Evolutionary conservation across 2,113 vertebrate genomes (phyloP).

Genomic region (Passer domesticus): DNA sequence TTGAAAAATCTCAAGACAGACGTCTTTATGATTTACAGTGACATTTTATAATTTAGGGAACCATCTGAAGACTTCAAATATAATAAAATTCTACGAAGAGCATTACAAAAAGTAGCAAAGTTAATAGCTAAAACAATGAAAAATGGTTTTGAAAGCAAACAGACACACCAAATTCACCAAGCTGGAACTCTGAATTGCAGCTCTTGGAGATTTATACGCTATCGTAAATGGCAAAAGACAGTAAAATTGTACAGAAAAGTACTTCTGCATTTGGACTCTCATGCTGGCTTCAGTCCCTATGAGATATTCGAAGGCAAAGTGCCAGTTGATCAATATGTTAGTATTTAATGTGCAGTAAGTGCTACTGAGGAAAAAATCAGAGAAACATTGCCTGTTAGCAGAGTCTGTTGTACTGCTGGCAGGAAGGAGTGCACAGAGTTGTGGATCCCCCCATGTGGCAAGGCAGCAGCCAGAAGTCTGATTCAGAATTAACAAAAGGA

Average conservation of each 20-base stretch:
- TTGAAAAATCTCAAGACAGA: background rate
- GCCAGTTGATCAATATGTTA: conserved; percentile 34
- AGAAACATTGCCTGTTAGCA: background rate
- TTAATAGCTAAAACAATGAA: background rate
- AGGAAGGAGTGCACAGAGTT: background rate
- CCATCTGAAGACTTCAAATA: background rate
- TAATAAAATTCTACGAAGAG: background rate
- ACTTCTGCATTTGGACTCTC: background rate
- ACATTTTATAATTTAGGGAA: background rate
- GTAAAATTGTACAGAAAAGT: background rate
- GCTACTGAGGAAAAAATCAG: conserved; percentile 33
- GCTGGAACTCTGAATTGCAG: background rate
- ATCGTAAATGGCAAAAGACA: background rate
- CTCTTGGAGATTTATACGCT: background rate
- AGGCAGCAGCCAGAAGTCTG: conserved; percentile 17
- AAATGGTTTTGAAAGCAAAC: background rate
- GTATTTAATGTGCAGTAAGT: conserved; percentile 14
- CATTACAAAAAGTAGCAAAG: background rate
- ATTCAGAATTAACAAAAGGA: conserved; percentile 38
- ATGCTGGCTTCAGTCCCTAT: background rate
- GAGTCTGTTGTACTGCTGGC: background rate
- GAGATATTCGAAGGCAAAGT: background rate
- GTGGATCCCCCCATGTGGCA: background rate
- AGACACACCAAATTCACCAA: background rate
- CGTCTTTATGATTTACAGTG: background rate